Evolutionary conservation across 2,888 invertebrate genomes (phyloP), one percentile per base, ranked within the genome.

Genomic region (Poecilobothrus nobilitatus): DNA sequence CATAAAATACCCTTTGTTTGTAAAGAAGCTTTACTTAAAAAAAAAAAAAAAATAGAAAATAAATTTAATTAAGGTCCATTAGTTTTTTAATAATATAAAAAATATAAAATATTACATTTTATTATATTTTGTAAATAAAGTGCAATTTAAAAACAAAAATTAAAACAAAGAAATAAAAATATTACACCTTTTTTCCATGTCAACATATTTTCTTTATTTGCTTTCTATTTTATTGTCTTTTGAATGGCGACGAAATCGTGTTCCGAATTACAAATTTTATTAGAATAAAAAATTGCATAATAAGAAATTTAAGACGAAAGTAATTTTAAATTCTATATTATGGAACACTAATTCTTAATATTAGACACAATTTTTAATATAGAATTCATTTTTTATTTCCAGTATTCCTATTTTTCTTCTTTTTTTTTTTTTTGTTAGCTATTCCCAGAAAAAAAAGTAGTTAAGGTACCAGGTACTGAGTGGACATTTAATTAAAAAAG

Each of bases 401-500:
- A 12, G 15, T 41, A 41, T 12, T 41, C 7, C 15, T 41, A 41
- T 41, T 3, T 12, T 41, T n/a, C n/a, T n/a, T n/a, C n/a, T n/a
- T n/a, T n/a, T n/a, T n/a, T n/a, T n/a, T n/a, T 27, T 27, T 27
- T 2, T 27, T 27, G 2, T 41, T 53, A 53, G 3, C 18, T n/a
- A 41, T 53, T 53, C 53, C 15, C 18, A 53, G 53, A 53, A 53
- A 53, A 12, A 53, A 53, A 53, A 53, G 18, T 53, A 53, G 53
- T 53, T 53, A 53, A 53, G 53, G 53, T 53, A 53, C 53, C 53
- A 53, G 53, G 53, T 53, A 53, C 53, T 53, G 53, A 53, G 9
- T 53, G 53, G 18, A 53, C 27, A 27, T 53, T 53, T 53, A 18
- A 18, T 2, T 12, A 53, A 12, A 53, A 53, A 53, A 53, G 53